Evolutionary conservation across 35 echinoderm and acorn worm species (phyloP).

Genomic region (Chiridota heheva): DNA sequence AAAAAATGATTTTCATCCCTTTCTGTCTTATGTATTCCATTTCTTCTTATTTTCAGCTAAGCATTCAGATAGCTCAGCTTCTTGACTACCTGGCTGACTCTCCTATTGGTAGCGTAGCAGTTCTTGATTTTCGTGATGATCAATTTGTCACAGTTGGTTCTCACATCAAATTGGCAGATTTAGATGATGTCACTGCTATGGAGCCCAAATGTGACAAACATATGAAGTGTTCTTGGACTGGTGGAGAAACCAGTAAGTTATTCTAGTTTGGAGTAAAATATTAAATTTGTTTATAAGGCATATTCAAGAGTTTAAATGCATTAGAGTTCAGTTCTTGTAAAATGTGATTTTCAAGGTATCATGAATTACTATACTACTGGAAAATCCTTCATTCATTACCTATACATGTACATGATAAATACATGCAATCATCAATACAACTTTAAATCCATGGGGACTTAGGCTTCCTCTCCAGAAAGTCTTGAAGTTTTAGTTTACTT

Average conservation of each 20-base stretch:
- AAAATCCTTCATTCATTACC: background rate
- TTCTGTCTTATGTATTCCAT: too few relatives aligned
- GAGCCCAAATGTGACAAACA: conserved; percentile 75
- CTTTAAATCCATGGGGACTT: too few relatives aligned
- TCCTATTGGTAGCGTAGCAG: conserved; percentile 76
- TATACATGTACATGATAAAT: background rate
- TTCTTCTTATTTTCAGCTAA: conserved; percentile 30
- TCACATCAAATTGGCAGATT: conserved; percentile 73
- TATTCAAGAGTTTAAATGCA: background rate
- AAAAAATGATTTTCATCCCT: too few relatives aligned
- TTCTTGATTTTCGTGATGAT: conserved; percentile 77
- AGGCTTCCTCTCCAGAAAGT: too few relatives aligned
- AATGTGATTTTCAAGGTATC: background rate
- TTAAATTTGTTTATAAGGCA: background rate
- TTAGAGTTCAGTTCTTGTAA: background rate
- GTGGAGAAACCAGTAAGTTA: conserved; percentile 42
- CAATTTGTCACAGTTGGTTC: conserved; percentile 80
- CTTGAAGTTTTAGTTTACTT: too few relatives aligned
- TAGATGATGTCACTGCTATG: conserved; percentile 74
- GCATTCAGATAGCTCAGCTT: conserved; percentile 52
- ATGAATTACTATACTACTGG: background rate
- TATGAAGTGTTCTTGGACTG: conserved; percentile 64
- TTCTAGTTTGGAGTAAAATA: background rate
- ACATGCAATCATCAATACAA: background rate
- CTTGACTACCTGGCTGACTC: conserved; percentile 74